Conservation (phyloP, 2,113 vertebrate genomes). For the Channa maculata region DNA sequence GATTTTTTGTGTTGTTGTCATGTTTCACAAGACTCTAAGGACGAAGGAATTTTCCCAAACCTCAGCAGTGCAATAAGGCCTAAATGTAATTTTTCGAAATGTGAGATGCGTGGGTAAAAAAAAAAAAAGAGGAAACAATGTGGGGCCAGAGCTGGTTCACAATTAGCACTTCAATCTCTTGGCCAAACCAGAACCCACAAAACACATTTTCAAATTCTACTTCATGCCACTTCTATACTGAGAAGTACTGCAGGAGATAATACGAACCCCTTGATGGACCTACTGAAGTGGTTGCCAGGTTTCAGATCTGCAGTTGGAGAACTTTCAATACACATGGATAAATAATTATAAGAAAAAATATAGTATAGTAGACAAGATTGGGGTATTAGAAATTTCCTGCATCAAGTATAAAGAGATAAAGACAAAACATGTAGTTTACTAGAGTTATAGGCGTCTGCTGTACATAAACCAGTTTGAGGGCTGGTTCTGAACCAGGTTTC, state of each 20-base stretch:
- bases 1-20: no score
- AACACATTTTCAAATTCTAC: background rate
- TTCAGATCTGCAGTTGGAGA: background rate
- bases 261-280: background rate
- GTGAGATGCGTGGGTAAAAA: background rate
- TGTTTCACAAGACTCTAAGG: no score
- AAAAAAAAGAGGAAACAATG: background rate
- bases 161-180: background rate
- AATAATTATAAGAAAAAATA: no score
- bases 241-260: background rate
- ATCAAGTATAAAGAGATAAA: background rate
- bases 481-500: no score
- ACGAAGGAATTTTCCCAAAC: background rate
- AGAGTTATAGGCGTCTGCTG: no score
- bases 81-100: background rate
- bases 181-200: constrained; percentile 20
- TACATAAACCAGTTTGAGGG: no score
- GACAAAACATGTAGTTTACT: background rate
- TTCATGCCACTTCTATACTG: background rate
- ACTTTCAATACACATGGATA: background rate
- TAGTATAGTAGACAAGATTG: no score
- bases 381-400: no score
- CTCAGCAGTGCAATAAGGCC: background rate
- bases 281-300: constrained; percentile 2
- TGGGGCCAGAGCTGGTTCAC: background rate